Evolutionary conservation across 2,888 invertebrate species (phyloP).

Genomic region (Pyrocoelia pectoralis): DNA sequence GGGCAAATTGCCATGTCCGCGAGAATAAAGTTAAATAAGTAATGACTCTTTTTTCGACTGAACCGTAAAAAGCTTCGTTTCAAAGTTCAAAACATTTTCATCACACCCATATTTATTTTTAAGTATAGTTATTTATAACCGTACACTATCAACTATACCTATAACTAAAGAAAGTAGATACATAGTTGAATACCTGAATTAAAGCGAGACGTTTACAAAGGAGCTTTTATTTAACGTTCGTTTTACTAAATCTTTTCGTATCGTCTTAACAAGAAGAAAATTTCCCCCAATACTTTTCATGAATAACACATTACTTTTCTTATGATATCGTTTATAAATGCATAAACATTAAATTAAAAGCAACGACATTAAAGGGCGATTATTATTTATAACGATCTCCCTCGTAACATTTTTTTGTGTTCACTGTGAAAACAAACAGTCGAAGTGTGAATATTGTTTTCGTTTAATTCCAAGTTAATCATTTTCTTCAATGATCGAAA

Average conservation of each 20-base stretch:
- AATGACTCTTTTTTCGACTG: background rate
- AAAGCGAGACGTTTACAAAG: too few relatives aligned
- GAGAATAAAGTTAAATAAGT: conserved; percentile 10
- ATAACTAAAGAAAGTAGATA: too few relatives aligned
- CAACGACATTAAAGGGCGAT: background rate
- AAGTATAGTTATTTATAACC: background rate
- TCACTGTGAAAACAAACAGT: too few relatives aligned
- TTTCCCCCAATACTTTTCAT: background rate
- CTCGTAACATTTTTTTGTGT: background rate
- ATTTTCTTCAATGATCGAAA: too few relatives aligned
- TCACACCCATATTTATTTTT: background rate
- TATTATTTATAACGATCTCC: background rate
- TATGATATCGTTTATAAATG: background rate
- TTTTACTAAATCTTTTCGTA: background rate
- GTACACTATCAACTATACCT: background rate
- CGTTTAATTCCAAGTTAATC: too few relatives aligned
- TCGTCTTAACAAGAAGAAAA: background rate
- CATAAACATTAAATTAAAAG: conserved; percentile 6
- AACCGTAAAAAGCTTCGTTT: background rate
- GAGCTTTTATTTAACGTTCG: background rate
- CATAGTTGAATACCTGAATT: too few relatives aligned
- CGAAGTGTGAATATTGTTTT: too few relatives aligned
- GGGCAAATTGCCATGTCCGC: conserved; percentile 10
- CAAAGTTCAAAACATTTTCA: conserved; percentile 8
- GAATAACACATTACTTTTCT: conserved; percentile 3